phyloP scores from a whole-genome alignment of 2,113 vertebrate genomes.

The Etia nguti region DNA sequence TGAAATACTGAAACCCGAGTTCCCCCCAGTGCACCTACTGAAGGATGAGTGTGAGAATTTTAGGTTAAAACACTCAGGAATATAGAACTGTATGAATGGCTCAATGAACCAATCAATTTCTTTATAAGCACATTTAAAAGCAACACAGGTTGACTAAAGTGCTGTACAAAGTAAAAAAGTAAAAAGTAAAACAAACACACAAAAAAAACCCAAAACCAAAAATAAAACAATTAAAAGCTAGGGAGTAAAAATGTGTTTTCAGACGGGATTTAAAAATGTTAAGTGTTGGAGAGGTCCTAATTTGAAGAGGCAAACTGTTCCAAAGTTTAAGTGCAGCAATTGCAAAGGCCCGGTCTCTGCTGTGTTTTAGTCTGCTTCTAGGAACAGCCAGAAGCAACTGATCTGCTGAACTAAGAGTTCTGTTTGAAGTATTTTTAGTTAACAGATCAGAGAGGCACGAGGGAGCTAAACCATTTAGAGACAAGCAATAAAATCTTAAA shows the following conservation, averaged over 20 bases:
- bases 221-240: background rate
- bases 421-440: background rate
- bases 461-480: background rate
- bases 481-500: background rate
- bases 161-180: background rate
- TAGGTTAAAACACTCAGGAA: background rate
- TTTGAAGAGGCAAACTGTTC: accelerated
- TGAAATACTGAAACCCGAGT: accelerated
- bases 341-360: background rate
- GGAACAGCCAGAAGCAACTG: background rate
- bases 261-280: background rate
- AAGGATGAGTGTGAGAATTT: background rate
- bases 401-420: background rate
- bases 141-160: background rate
- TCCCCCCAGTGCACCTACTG: background rate
- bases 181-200: background rate
- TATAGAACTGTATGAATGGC: background rate
- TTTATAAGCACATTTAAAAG: background rate
- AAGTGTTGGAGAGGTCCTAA: background rate
- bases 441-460: background rate
- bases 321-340: accelerated
- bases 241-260: background rate
- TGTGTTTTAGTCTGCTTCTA: background rate
- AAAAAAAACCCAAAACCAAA: background rate
- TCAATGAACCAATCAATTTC: background rate